A percentile compares a stretch with the other conserved stretches of the same genome.
Evolutionary conservation across 1,140 invertebrate species (phyloP).

Genomic region (Odontomachus brunneus): DNA sequence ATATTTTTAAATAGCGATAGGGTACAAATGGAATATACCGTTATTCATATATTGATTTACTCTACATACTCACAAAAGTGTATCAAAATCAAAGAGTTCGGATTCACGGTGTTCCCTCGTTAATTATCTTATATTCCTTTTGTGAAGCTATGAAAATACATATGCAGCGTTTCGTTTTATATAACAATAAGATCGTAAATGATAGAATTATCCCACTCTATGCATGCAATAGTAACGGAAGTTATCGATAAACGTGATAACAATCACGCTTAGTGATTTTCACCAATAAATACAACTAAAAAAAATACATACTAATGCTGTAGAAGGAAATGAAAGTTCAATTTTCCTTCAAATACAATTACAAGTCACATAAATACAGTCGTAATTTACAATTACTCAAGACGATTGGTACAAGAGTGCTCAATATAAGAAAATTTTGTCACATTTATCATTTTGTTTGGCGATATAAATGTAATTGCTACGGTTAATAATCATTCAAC

Average conservation of each 20-base stretch:
- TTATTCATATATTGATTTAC: no score
- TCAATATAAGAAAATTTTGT: conserved; percentile 4
- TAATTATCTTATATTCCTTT: background rate
- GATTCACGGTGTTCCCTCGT: no score
- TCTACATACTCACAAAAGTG: no score
- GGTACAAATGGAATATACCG: no score
- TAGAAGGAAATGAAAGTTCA: conserved; percentile 1
- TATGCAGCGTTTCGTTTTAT: conserved; percentile 2
- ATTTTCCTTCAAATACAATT: background rate
- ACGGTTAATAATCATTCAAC: conserved; percentile 17
- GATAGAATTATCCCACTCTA: conserved; percentile 21
- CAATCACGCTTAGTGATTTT: background rate
- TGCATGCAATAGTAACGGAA: conserved; percentile 5
- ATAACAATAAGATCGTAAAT: background rate
- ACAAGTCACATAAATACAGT: background rate
- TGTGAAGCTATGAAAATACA: background rate
- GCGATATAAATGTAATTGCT: conserved; percentile 26
- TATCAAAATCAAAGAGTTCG: no score
- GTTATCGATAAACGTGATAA: background rate
- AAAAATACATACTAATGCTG: background rate
- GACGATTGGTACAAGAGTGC: background rate
- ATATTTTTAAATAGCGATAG: no score
- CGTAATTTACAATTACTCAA: background rate
- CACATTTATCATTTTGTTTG: conserved; percentile 31
- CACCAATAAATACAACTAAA: background rate